Evolutionary conservation across 1,140 invertebrate genomes (phyloP).

Genomic region (Nasonia giraulti): DNA sequence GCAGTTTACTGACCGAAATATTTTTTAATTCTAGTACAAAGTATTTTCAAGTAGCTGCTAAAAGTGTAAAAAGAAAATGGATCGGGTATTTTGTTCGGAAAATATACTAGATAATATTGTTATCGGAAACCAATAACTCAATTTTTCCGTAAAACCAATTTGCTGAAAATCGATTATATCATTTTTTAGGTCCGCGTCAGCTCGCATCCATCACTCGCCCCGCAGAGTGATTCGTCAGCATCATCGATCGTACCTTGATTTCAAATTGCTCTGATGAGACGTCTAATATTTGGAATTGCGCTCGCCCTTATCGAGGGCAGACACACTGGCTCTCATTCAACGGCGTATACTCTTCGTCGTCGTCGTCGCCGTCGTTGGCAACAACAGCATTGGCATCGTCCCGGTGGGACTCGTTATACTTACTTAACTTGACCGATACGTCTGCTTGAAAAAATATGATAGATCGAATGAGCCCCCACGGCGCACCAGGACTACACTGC

Average conservation of each 20-base stretch:
- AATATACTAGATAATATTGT: background rate
- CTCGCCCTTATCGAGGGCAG: slow-evolving; percentile 10
- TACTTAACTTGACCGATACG: slow-evolving; percentile 59
- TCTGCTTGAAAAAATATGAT: slow-evolving; percentile 63
- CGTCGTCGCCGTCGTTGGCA: background rate
- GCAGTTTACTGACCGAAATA: background rate
- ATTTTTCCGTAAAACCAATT: background rate
- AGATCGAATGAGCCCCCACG: slow-evolving; percentile 58
- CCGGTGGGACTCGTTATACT: slow-evolving; percentile 48
- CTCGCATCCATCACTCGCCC: background rate
- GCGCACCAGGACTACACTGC: background rate
- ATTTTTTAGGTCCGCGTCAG: background rate
- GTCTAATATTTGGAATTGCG: slow-evolving; percentile 35
- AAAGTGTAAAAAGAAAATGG: background rate
- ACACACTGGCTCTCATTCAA: slow-evolving; percentile 21
- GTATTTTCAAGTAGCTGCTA: background rate
- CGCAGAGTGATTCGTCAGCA: slow-evolving; percentile 24
- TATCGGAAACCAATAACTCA: too few relatives aligned
- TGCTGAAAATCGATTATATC: background rate
- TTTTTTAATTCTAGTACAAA: too few relatives aligned
- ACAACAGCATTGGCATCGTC: background rate
- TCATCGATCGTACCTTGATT: slow-evolving; percentile 32
- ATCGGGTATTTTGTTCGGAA: background rate
- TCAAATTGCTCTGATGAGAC: slow-evolving; percentile 2
- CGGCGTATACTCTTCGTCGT: background rate